Conservation (phyloP, 1,140 invertebrate genomes). For the Ericerus pela region DNA sequence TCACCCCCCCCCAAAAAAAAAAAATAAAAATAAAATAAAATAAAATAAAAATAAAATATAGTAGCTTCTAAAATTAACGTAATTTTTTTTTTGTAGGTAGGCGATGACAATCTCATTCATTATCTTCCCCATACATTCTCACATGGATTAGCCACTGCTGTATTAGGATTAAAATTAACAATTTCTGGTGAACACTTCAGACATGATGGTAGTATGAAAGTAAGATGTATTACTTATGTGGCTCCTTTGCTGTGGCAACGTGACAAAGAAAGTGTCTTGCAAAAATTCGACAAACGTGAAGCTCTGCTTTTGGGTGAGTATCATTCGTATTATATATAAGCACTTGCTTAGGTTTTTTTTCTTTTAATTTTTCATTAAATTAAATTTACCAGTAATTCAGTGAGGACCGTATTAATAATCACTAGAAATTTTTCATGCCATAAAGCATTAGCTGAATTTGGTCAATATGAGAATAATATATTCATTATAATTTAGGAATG, state of each 20-base stretch:
- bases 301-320: constrained; percentile 39
- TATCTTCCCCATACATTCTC: constrained; percentile 36
- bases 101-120: constrained; percentile 33
- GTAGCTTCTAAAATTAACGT: neutral
- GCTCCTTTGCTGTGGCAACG: constrained; percentile 40
- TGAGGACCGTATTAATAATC: too few relatives aligned
- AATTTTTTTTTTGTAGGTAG: constrained; percentile 31
- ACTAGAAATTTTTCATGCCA: too few relatives aligned
- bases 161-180: constrained; percentile 37
- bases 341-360: too few relatives aligned
- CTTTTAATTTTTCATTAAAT: too few relatives aligned
- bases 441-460: too few relatives aligned
- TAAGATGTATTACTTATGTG: constrained; percentile 41
- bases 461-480: too few relatives aligned
- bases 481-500: too few relatives aligned
- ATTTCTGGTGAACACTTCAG: constrained; percentile 36
- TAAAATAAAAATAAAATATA: neutral
- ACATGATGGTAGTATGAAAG: constrained; percentile 37
- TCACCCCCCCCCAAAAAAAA: neutral
- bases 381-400: too few relatives aligned
- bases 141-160: constrained; percentile 39
- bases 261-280: constrained; percentile 38
- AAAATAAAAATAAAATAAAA: neutral
- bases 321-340: too few relatives aligned
- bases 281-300: constrained; percentile 39